Conservation (phyloP, 2,888 invertebrate species). For the Lagria hirta region DNA sequence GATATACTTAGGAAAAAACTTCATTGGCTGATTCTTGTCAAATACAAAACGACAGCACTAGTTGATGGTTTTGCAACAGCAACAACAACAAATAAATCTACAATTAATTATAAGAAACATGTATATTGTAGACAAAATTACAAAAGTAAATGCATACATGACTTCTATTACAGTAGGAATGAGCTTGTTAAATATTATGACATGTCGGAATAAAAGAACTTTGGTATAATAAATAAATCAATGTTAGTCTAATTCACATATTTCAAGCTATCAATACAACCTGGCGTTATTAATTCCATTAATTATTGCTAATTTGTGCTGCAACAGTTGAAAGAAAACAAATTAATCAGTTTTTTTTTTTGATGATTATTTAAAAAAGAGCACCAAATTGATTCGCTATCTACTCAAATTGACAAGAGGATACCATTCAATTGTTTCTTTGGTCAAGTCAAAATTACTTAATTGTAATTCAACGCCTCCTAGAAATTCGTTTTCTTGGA, state of each 20-base stretch:
- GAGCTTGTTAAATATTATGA: conserved; percentile 1
- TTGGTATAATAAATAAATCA: conserved; percentile 19
- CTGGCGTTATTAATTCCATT: no score
- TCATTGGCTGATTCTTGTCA: no score
- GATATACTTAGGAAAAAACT: no score
- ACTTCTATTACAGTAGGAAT: no score
- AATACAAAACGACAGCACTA: no score
- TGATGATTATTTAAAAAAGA: conserved; percentile 17
- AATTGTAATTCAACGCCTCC: conserved; percentile 88
- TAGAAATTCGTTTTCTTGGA: conserved; percentile 92
- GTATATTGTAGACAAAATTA: conserved; percentile 23
- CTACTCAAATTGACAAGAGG: conserved; percentile 59
- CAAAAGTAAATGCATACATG: conserved; percentile 17
- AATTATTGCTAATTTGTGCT: no score
- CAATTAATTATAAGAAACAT: no score
- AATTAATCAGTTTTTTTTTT: not conserved
- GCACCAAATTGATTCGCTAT: no score
- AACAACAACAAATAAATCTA: no score
- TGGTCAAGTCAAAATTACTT: conserved; percentile 68
- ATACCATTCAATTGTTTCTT: conserved; percentile 87
- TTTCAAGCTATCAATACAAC: conserved; percentile 1
- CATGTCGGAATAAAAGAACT: no score
- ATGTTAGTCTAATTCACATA: conserved; percentile 6
- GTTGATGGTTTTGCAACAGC: no score
- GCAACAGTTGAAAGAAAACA: not conserved